These are phyloP conservation scores for Bagarius yarrelli DNA, from an alignment of 2,113 vertebrate genomes.

Conservation along the genomic window DNA sequence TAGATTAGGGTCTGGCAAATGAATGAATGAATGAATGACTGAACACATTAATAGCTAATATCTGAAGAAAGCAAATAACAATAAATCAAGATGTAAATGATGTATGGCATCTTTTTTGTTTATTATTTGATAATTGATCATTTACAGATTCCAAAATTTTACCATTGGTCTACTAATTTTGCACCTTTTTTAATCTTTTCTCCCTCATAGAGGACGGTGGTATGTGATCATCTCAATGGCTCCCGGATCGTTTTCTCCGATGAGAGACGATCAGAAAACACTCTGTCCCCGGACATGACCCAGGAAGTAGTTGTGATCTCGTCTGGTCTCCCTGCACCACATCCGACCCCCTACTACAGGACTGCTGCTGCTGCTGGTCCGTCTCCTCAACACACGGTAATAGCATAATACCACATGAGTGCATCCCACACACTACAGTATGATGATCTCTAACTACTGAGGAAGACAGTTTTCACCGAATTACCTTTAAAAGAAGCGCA, in stretches of 20 bases:
- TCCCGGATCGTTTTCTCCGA: slow-evolving; percentile 60
- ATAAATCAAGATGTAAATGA: background rate
- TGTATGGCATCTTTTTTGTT: no score
- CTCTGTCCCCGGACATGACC: slow-evolving; percentile 63
- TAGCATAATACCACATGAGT: background rate
- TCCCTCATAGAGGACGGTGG: slow-evolving; percentile 56
- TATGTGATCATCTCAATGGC: slow-evolving; percentile 60
- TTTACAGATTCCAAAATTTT: no score
- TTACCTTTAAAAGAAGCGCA: background rate
- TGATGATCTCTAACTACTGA: background rate
- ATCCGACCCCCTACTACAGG: slow-evolving; percentile 58
- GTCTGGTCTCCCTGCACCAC: slow-evolving; percentile 66
- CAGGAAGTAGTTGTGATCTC: slow-evolving; percentile 69
- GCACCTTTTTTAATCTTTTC: background rate
- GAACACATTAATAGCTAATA: no score
- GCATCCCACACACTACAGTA: slow-evolving; percentile 1
- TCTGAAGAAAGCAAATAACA: background rate
- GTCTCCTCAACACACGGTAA: slow-evolving; percentile 62
- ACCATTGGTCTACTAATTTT: no score
- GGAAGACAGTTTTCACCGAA: background rate
- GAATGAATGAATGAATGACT: no score
- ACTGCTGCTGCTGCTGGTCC: background rate
- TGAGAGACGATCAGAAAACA: slow-evolving; percentile 40
- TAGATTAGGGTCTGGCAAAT: no score
- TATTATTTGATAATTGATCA: no score